A percentile compares a stretch with the other conserved stretches of the same genome.
Conservation (phyloP, 2,888 invertebrate species). For the Tenthredo notha region DNA sequence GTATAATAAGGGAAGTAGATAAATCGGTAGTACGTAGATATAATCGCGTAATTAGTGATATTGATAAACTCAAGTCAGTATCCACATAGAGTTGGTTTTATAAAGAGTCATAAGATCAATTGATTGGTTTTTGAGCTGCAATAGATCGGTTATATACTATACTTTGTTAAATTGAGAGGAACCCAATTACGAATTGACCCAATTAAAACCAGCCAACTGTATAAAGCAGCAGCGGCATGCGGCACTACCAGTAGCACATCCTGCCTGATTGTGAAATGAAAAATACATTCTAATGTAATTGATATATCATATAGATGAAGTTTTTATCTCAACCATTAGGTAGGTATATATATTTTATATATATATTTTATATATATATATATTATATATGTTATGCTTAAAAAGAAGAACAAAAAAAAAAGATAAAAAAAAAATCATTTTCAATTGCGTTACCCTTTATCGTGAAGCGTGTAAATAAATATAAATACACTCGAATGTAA, state of each 20-base stretch:
- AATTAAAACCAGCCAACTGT: slow-evolving; percentile 33
- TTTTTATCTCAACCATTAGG: neutral
- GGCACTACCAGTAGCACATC: neutral
- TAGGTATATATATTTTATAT: neutral
- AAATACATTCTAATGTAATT: slow-evolving; percentile 14
- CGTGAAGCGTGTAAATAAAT: neutral
- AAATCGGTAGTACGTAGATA: neutral
- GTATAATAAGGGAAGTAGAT: no score
- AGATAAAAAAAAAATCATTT: neutral
- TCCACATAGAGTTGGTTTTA: neutral
- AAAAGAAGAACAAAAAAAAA: neutral
- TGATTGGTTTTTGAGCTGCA: slow-evolving; percentile 12
- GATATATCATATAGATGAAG: neutral
- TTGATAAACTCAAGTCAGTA: slow-evolving; percentile 8
- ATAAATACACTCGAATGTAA: neutral
- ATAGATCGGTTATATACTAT: slow-evolving; percentile 1
- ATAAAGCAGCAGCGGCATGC: no score
- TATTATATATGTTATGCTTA: neutral
- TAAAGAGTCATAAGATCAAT: slow-evolving; percentile 10
- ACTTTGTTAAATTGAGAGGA: slow-evolving; percentile 42
- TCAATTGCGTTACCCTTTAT: neutral
- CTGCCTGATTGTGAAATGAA: slow-evolving; percentile 5
- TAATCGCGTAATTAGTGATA: neutral
- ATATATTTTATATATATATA: neutral
- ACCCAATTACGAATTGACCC: slow-evolving; percentile 45